These are phyloP conservation scores for Aphelenchoides besseyi DNA, from an alignment of 1,140 invertebrate species.

Conservation along the genomic window DNA sequence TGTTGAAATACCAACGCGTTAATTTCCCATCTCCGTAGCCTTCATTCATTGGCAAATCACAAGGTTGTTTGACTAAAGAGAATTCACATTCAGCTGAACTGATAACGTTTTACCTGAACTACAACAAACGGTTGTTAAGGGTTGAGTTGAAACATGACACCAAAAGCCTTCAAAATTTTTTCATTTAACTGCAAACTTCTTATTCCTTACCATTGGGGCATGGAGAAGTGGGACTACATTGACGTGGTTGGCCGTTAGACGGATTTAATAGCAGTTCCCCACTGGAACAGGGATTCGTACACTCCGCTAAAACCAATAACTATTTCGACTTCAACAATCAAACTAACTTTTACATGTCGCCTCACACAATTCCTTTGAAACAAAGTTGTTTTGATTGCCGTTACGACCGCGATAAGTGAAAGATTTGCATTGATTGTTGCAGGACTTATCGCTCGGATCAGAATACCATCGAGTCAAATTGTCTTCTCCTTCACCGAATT, in stretches of 20 bases:
- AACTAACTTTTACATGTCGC: constrained; percentile 36
- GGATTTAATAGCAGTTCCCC: constrained; percentile 49
- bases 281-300: constrained; percentile 56
- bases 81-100: neutral
- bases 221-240: constrained; percentile 48
- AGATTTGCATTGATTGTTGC: constrained; percentile 53
- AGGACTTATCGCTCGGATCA: constrained; percentile 54
- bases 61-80: constrained; percentile 47
- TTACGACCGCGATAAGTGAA: constrained; percentile 50
- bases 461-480: constrained; percentile 62
- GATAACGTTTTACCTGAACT: constrained; percentile 33
- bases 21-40: constrained; percentile 48
- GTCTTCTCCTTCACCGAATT: constrained; percentile 51
- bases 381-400: constrained; percentile 56
- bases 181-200: constrained; percentile 36
- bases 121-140: constrained; percentile 61
- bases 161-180: too few species aligned
- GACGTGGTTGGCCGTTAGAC: constrained; percentile 46
- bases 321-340: constrained; percentile 9
- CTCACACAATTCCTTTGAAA: constrained; percentile 41
- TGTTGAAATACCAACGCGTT: constrained; percentile 54
- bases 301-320: constrained; percentile 38
- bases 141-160: constrained; percentile 58
- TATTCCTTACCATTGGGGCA: constrained; percentile 58
- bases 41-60: constrained; percentile 49